phyloP scores from a whole-genome alignment of 2,113 vertebrate genomes.

The Pelodiscus sinensis region DNA sequence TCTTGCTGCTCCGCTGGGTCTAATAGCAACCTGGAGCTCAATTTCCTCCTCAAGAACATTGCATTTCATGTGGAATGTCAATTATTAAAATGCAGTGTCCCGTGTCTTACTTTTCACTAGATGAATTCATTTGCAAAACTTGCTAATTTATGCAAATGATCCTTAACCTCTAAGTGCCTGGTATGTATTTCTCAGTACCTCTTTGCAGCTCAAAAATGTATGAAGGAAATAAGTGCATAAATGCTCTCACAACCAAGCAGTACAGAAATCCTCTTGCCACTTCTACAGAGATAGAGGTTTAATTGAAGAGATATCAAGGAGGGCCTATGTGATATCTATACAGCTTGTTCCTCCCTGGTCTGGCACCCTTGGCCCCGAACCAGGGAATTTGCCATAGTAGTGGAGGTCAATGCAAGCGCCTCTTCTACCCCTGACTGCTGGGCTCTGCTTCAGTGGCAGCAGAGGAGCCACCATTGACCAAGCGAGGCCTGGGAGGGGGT shows the following conservation, averaged over 20 bases:
- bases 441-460: too few species aligned
- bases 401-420: too few species aligned
- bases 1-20: constrained; percentile 86
- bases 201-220: constrained; percentile 48
- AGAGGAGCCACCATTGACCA: too few species aligned
- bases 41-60: constrained; percentile 87
- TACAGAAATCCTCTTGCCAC: background rate
- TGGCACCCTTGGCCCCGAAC: too few species aligned
- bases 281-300: constrained; percentile 45
- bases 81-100: constrained; percentile 88
- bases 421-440: too few species aligned
- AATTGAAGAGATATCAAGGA: constrained; percentile 43
- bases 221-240: constrained; percentile 20
- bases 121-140: constrained; percentile 87
- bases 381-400: too few species aligned
- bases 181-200: constrained; percentile 66
- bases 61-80: constrained; percentile 88
- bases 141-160: constrained; percentile 87
- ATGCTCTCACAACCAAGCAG: constrained; percentile 16
- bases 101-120: constrained; percentile 85
- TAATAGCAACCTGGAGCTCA: constrained; percentile 90
- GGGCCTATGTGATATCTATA: constrained; percentile 25
- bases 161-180: constrained; percentile 81
- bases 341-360: too few species aligned
- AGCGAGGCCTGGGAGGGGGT: too few species aligned